Evolutionary conservation across 2,113 vertebrate genomes (phyloP).

Genomic region (Hippocampus zosterae): DNA sequence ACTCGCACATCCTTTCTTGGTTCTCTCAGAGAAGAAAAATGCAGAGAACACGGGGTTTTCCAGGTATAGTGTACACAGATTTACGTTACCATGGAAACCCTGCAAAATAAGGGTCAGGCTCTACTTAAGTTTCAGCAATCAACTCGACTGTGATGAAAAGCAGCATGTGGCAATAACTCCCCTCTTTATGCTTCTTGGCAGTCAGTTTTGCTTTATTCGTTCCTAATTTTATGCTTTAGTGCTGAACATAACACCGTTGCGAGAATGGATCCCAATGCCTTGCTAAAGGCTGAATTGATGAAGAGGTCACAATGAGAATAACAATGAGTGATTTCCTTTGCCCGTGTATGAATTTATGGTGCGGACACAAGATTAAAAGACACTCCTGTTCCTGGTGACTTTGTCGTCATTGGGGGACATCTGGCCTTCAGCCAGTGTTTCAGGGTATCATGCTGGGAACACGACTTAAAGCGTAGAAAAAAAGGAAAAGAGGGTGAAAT

Average conservation of each 20-base stretch:
- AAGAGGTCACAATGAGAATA: constrained; percentile 2
- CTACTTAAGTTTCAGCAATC: constrained; percentile 54
- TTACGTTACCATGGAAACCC: constrained; percentile 60
- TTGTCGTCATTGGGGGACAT: constrained; percentile 36
- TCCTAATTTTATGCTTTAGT: constrained; percentile 3
- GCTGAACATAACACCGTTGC: constrained; percentile 5
- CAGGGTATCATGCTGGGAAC: constrained; percentile 13
- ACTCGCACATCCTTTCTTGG: constrained; percentile 15
- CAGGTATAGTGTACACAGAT: constrained; percentile 49
- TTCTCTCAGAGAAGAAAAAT: constrained; percentile 26
- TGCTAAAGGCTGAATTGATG: constrained; percentile 15
- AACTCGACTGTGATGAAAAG: constrained; percentile 52
- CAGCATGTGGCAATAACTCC: constrained; percentile 34
- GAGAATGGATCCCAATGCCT: neutral
- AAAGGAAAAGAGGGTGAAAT: neutral
- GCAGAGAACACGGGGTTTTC: constrained; percentile 56
- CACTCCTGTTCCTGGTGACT: constrained; percentile 38
- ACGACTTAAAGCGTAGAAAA: neutral
- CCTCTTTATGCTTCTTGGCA: constrained; percentile 22
- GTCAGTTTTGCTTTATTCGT: constrained; percentile 23
- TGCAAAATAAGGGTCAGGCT: constrained; percentile 61
- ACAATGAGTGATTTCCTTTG: constrained; percentile 43
- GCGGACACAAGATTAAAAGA: constrained; percentile 49
- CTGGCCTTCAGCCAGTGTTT: constrained; percentile 20
- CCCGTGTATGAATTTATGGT: constrained; percentile 21